Conservation (phyloP, 2,888 invertebrate species). For the Athalia cordata region DNA sequence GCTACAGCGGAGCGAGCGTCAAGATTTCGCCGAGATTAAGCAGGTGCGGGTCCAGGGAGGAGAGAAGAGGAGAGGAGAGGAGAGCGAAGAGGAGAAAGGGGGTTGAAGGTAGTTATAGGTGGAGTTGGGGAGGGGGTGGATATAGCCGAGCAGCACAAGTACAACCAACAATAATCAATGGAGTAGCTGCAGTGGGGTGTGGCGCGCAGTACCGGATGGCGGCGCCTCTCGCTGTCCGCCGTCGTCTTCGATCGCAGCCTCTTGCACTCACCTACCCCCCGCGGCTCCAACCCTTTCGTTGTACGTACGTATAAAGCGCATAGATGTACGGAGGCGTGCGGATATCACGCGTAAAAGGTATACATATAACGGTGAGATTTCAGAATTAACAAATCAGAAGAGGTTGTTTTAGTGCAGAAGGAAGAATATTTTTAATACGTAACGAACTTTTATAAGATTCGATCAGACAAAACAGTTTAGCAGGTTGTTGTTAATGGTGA, state of each 20-base stretch:
- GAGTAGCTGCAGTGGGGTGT: slow-evolving; percentile 72
- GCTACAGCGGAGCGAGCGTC: too few relatives aligned
- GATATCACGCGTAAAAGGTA: neutral
- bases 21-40: too few relatives aligned
- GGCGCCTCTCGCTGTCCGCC: slow-evolving; percentile 69
- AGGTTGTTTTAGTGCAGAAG: too few relatives aligned
- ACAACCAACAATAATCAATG: slow-evolving; percentile 72
- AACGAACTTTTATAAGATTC: too few relatives aligned
- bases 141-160: slow-evolving; percentile 52
- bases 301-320: neutral
- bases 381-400: too few relatives aligned
- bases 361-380: too few relatives aligned
- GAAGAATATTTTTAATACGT: too few relatives aligned
- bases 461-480: too few relatives aligned
- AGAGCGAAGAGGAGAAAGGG: neutral
- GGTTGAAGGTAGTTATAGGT: neutral
- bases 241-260: slow-evolving; percentile 66
- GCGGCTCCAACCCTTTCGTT: slow-evolving; percentile 42
- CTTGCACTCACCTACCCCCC: slow-evolving; percentile 52
- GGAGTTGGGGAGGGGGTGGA: neutral
- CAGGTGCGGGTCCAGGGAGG: too few relatives aligned
- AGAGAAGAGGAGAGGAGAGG: too few relatives aligned
- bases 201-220: slow-evolving; percentile 63
- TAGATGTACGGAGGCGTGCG: neutral
- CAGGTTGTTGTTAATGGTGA: too few relatives aligned